A percentile compares a stretch with the other conserved stretches of the same genome.
These are phyloP conservation scores for Paratrypauchen microcephalus DNA, from an alignment of 2,797 vertebrate species.

Conservation along the genomic window DNA sequence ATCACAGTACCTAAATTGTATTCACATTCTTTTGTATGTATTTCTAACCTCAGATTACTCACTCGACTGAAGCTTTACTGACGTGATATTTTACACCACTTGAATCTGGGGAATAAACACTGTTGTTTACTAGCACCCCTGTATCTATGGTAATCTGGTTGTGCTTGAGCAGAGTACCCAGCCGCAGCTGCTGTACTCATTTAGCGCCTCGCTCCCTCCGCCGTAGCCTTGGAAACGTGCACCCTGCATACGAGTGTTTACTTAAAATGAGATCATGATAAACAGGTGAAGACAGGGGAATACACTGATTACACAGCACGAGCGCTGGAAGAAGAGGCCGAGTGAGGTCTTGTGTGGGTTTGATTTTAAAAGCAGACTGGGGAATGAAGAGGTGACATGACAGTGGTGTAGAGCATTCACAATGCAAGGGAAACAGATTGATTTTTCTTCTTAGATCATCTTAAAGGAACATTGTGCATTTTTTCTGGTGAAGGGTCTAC, in stretches of 20 bases:
- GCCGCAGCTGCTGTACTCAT: conserved; percentile 74
- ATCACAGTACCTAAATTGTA: neutral
- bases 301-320: conserved; percentile 41
- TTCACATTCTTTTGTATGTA: neutral
- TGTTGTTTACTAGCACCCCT: conserved; percentile 54
- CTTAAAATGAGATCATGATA: conserved; percentile 59
- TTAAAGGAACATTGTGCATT: too few species aligned
- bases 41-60: conserved; percentile 2
- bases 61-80: conserved; percentile 12
- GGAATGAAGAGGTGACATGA: conserved; percentile 46
- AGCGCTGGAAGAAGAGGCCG: conserved; percentile 26
- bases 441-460: neutral
- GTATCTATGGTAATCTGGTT: conserved; percentile 66
- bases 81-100: conserved; percentile 34
- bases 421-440: neutral
- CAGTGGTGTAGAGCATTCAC: conserved; percentile 25
- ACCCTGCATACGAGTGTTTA: conserved; percentile 58
- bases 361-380: conserved; percentile 38
- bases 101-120: conserved; percentile 38
- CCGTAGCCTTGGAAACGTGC: conserved; percentile 76
- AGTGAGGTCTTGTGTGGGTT: conserved; percentile 29
- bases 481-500: too few species aligned
- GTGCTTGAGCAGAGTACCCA: conserved; percentile 68
- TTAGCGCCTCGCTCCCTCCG: conserved; percentile 69
- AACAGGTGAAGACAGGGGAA: conserved; percentile 63